These are phyloP conservation scores for Aurelia sp. DNA, from an alignment of 30 jellyfish, hydroid and myxozoan genomes.

Conservation along the genomic window DNA sequence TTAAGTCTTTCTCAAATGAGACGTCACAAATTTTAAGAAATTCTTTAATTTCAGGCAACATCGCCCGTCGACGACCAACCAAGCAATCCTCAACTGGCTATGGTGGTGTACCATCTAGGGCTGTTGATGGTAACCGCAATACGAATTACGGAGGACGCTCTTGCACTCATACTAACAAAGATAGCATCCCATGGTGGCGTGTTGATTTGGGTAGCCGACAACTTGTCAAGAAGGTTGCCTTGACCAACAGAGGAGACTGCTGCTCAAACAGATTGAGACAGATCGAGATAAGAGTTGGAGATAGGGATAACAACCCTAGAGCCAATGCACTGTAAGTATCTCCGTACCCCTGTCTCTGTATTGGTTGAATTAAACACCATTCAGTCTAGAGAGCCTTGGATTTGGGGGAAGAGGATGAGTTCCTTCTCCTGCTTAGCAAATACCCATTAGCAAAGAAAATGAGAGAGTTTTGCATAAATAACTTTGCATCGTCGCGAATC, in stretches of 20 bases:
- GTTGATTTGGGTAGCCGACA: constrained; percentile 49
- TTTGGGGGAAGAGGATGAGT: too few relatives aligned
- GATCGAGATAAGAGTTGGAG: constrained; percentile 52
- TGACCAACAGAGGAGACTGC: constrained; percentile 72
- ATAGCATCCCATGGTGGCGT: constrained; percentile 71
- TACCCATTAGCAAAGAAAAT: too few relatives aligned
- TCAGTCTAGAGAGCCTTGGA: too few relatives aligned
- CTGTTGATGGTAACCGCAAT: constrained; percentile 67
- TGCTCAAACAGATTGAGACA: constrained; percentile 30
- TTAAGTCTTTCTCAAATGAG: too few relatives aligned
- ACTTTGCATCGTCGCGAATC: too few relatives aligned
- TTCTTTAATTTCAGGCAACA: constrained; percentile 21
- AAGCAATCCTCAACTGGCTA: constrained; percentile 64
- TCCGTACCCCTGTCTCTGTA: too few relatives aligned
- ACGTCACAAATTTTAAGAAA: too few relatives aligned
- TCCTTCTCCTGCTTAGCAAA: too few relatives aligned
- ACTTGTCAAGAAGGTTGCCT: constrained; percentile 29
- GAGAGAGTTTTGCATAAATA: too few relatives aligned
- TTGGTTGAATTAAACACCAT: too few relatives aligned
- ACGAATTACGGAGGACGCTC: constrained; percentile 51
- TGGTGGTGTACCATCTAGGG: constrained; percentile 60
- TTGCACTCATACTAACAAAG: constrained; percentile 57
- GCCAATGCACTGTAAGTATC: constrained; percentile 52
- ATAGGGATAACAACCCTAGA: constrained; percentile 15
- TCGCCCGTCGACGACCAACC: constrained; percentile 60